phyloP scores from a whole-genome alignment of 2,888 invertebrate genomes.

The Thera obeliscata region DNA sequence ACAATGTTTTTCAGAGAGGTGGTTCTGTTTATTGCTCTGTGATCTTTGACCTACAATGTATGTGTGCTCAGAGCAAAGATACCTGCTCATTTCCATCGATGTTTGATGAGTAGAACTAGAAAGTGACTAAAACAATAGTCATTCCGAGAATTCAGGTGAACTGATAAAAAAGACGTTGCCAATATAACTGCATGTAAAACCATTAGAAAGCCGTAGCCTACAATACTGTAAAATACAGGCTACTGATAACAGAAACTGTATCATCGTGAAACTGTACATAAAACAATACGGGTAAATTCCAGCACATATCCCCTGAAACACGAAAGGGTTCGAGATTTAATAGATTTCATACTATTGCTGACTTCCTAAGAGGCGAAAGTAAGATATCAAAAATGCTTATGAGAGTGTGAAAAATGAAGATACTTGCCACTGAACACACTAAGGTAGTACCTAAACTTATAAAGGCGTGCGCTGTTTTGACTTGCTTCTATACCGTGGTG shows the following conservation, averaged over 20 bases:
- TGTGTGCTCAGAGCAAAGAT: background rate
- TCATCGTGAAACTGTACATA: slow-evolving; percentile 37
- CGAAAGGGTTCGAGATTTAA: background rate
- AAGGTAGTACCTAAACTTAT: too few relatives aligned
- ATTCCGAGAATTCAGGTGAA: slow-evolving; percentile 17
- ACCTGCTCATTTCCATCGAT: background rate
- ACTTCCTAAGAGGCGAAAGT: background rate
- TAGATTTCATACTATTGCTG: background rate
- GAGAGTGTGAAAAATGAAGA: too few relatives aligned
- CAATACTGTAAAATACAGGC: slow-evolving; percentile 34
- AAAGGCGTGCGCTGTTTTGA: too few relatives aligned
- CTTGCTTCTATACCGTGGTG: too few relatives aligned
- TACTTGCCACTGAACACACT: background rate
- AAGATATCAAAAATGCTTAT: too few relatives aligned
- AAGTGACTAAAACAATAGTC: too few relatives aligned
- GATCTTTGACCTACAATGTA: too few relatives aligned
- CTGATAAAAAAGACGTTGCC: slow-evolving; percentile 26
- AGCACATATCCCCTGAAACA: background rate
- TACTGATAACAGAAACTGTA: slow-evolving; percentile 56
- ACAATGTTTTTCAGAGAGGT: too few relatives aligned
- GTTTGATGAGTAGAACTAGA: background rate
- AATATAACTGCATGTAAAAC: slow-evolving; percentile 23
- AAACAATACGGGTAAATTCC: slow-evolving; percentile 17
- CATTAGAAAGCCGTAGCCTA: slow-evolving; percentile 47
- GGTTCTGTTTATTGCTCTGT: too few relatives aligned